Base-by-base conservation (phyloP, 2,797 vertebrate species). In the Alfaro cultratus region DNA sequence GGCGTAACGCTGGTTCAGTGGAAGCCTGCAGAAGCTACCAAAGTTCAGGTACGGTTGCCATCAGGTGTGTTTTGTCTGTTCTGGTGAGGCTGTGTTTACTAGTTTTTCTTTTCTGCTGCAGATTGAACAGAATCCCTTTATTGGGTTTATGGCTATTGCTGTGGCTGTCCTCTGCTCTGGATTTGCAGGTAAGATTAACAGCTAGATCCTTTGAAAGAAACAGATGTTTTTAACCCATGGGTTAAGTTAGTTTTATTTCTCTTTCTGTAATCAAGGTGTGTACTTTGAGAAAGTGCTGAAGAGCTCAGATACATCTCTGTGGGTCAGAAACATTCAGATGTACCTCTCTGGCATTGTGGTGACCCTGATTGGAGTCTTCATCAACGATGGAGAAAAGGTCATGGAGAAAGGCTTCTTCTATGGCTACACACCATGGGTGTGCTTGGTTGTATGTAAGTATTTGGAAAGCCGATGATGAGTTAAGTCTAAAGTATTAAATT, bases 251-350 rank as follows among this genome's bases (percentile, higher is more conserved):
- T 23, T 73, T 21, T 76, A 2, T 49, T 55, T 77, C 1, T 31
- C 1, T 62, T 13, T 72, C 9, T 41, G 67, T 21, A 2, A 49
- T 80, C 46, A 2, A 99, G 98, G 98, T 72, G 99, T 99, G 43
- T 99, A 99, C 92, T 99, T 99, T 94, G 99, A 99, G 96, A 99
- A 98, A 91, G 98, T 99, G 47, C 85, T 99, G 83, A 99, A 99
- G 94, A 99, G 98, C 91, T 99, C 98, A 0, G 97, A 99, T 83
- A 99, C 98, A 18, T 99, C 99, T 75, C 95, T 99, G 86, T 99
- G 99, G 99, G 97, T 99, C 92, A 96, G 98, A 91, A 99, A 99
- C 87, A 99, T 99, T 93, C 99, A 99, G 94, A 98, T 99, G 97
- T 99, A 99, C 90, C 92, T 99, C 31, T 99, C 98, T 0, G 98